Percentiles rank a stretch among this genome's conserved stretches.
phyloP scores from a whole-genome alignment of 2,797 vertebrate species.

The Holocentrus rufus region DNA sequence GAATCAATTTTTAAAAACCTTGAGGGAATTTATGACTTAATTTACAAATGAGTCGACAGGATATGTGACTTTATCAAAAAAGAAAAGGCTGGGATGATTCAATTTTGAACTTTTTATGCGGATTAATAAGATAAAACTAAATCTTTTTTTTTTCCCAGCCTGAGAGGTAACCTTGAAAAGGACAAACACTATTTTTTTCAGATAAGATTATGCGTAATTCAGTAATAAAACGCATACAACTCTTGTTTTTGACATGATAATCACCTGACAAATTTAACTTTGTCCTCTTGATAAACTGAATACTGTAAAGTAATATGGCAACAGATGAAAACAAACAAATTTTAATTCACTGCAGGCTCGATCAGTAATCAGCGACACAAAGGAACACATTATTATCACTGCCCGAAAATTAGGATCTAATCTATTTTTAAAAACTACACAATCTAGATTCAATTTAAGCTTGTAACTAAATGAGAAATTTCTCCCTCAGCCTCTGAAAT shows the following conservation, averaged over 20 bases:
- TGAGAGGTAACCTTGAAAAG: background rate
- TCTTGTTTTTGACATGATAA: background rate
- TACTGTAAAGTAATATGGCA: background rate
- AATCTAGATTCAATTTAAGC: background rate
- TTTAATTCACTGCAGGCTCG: slow-evolving; percentile 2
- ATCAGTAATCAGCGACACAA: background rate
- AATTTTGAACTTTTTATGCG: slow-evolving; percentile 7
- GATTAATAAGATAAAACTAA: slow-evolving; percentile 20
- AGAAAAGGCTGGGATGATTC: background rate
- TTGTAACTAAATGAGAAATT: slow-evolving; percentile 9
- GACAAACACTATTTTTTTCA: slow-evolving; percentile 30
- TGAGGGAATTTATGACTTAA: slow-evolving; percentile 3
- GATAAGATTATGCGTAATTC: slow-evolving; percentile 3
- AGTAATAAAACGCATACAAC: background rate
- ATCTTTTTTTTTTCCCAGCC: background rate
- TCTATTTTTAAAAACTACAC: slow-evolving; percentile 32
- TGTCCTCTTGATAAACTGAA: slow-evolving; percentile 12
- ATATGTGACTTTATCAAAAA: background rate
- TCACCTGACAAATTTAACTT: slow-evolving; percentile 19
- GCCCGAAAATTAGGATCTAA: slow-evolving; percentile 5
- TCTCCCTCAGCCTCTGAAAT: slow-evolving; percentile 10
- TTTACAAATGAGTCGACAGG: slow-evolving; percentile 1
- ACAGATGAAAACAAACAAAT: slow-evolving; percentile 13
- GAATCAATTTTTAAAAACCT: slow-evolving; percentile 2
- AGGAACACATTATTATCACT: slow-evolving; percentile 6